Evolutionary conservation across 2,113 vertebrate species (phyloP).

Genomic region (Indicator indicator): DNA sequence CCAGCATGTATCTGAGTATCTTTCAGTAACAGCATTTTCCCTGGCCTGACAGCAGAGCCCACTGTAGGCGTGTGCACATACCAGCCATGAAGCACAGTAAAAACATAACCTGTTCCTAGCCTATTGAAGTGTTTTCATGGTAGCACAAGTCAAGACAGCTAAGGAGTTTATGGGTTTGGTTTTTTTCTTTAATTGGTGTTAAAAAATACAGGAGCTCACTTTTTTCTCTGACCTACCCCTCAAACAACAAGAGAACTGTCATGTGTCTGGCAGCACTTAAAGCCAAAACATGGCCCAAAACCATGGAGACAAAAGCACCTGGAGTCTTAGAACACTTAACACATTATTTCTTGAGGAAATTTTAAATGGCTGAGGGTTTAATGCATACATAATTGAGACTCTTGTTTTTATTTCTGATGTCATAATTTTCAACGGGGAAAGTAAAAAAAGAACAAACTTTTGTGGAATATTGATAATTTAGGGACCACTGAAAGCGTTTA

Average conservation of each 20-base stretch:
- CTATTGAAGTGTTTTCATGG: not conserved
- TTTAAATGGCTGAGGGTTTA: not conserved
- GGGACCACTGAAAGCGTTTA: not conserved
- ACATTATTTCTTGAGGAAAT: not conserved
- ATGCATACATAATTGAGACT: not conserved
- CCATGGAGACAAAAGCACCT: fast-evolving
- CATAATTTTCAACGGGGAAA: not conserved
- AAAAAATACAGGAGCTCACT: not conserved
- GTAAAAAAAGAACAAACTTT: not conserved
- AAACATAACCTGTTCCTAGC: not conserved
- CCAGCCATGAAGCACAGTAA: not conserved
- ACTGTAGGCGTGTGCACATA: fast-evolving
- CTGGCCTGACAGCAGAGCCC: not conserved
- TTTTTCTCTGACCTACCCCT: not conserved
- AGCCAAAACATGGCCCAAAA: not conserved
- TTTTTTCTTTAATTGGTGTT: not conserved
- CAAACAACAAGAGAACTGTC: not conserved
- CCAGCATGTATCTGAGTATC: not conserved
- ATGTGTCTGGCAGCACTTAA: not conserved
- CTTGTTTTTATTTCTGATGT: not conserved
- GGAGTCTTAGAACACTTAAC: not conserved
- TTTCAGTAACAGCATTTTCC: not conserved
- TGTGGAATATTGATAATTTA: not conserved
- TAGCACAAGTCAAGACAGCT: not conserved
- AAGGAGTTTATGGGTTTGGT: not conserved